Evolutionary conservation across 2,113 vertebrate genomes (phyloP).

Genomic region (Microcebus lehilahytsara): DNA sequence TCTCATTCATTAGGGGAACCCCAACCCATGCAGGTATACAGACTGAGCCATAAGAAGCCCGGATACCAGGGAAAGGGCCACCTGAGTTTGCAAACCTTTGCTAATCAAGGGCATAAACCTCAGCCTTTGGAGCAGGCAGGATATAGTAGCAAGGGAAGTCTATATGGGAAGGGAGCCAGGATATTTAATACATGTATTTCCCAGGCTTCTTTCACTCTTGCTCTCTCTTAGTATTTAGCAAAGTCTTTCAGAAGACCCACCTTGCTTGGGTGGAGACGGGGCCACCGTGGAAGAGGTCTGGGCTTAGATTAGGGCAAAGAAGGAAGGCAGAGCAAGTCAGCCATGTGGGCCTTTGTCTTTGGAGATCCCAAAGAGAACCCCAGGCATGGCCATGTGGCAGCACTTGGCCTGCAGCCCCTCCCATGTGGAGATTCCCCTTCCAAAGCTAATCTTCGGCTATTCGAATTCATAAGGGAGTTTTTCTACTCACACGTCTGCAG

Average conservation of each 20-base stretch:
- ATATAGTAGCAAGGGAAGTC: neutral
- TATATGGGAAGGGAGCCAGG: neutral
- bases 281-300: neutral
- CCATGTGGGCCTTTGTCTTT: neutral
- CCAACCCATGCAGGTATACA: accelerated
- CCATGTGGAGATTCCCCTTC: neutral
- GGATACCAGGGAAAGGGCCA: neutral
- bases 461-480: neutral
- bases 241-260: neutral
- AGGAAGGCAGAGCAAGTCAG: neutral
- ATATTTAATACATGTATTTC: neutral
- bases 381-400: neutral
- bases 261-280: neutral
- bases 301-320: neutral
- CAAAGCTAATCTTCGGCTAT: neutral
- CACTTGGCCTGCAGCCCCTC: neutral
- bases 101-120: neutral
- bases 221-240: neutral
- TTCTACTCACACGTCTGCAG: neutral
- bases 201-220: neutral
- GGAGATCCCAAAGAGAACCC: neutral
- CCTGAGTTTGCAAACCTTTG: neutral
- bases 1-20: neutral
- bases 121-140: neutral
- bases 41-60: neutral